A percentile compares a stretch with the other conserved stretches of the same genome.
phyloP scores from a whole-genome alignment of 2,797 vertebrate species.

The Adelosebastes latens region DNA sequence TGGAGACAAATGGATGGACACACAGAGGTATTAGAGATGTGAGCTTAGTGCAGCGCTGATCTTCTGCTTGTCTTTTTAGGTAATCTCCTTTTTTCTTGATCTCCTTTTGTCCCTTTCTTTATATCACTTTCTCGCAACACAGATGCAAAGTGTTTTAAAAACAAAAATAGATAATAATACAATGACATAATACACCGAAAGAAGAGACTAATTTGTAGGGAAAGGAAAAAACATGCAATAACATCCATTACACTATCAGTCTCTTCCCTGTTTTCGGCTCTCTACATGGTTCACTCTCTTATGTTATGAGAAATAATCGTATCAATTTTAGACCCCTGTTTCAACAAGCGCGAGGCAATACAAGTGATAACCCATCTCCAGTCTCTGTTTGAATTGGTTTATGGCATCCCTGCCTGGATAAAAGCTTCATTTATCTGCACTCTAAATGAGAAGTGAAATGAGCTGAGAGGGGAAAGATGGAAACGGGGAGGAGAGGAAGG shows the following conservation, averaged over 20 bases:
- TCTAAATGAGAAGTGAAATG: constrained; percentile 77
- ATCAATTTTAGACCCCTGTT: constrained; percentile 66
- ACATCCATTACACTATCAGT: constrained; percentile 57
- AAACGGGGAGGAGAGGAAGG: constrained; percentile 47
- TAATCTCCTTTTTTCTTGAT: constrained; percentile 62
- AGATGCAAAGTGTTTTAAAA: constrained; percentile 10
- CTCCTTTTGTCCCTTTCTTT: constrained; percentile 48
- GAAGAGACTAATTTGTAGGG: constrained; percentile 50
- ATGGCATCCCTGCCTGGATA: constrained; percentile 70
- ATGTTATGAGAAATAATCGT: constrained; percentile 68
- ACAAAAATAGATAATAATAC: constrained; percentile 23
- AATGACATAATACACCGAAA: constrained; percentile 25
- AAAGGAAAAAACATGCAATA: constrained; percentile 45
- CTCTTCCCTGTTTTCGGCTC: constrained; percentile 47
- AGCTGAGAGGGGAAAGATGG: constrained; percentile 66
- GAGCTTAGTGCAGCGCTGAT: constrained; percentile 52
- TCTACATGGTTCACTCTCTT: constrained; percentile 50
- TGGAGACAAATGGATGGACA: constrained; percentile 50
- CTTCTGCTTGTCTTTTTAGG: constrained; percentile 55
- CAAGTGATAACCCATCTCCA: constrained; percentile 69
- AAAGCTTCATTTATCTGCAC: constrained; percentile 72
- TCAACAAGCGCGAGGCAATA: constrained; percentile 58
- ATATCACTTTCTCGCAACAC: constrained; percentile 43
- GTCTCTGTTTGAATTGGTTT: constrained; percentile 72
- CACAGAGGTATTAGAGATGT: constrained; percentile 63